Base-by-base conservation (phyloP, 2,113 vertebrate genomes). In the Arothron firmamentum region DNA sequence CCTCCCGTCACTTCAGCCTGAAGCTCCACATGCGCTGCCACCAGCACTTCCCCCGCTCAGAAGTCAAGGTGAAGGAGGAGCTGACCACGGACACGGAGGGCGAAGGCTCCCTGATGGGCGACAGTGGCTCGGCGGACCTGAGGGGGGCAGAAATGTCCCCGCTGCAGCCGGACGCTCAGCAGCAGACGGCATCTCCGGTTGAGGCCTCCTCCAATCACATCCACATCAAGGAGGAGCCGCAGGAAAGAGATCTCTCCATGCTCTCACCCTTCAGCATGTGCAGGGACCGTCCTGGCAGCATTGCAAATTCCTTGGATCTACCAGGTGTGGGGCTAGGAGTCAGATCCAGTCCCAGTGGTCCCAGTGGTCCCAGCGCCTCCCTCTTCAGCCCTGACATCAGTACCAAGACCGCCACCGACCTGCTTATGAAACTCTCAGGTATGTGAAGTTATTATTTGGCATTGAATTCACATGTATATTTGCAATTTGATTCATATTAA, bases 21-120 rank as follows among this genome's bases (percentile, higher is more conserved):
- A 99, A 99, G 85, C 95, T 99, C 77, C 97, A 99, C 88, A 99
- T 99, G 97, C 96, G 97, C 80, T 99, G 97, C 89, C 97, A 99
- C 88, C 97, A 99, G 87, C 97, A 99, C 91, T 99, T 98, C 89
- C 94, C 97, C 59, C 93, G 94, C 89, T 90, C 92, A 72, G 96
- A 97, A 86, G 89, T 94, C 89, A 95, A 95, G 91, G 95, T 99
- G 89, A 99, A 99, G 88, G 96, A 99, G 87, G 97, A 98, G 88
- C 90, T 92, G 79, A 91, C 91, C 85, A 93, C 93, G 51, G 96
- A 99, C 91, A 92, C 92, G 16, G 97, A 99, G 79, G 92, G 90
- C 77, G 96, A 95, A 86, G 92, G 90, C 50, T 93, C 93, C 54
- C 89, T 91, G 89, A 90, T 75, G 45, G 94, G 92, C 65, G 92